Evolutionary conservation across 2,113 vertebrate genomes (phyloP).

Genomic region (Atractosteus spatula): DNA sequence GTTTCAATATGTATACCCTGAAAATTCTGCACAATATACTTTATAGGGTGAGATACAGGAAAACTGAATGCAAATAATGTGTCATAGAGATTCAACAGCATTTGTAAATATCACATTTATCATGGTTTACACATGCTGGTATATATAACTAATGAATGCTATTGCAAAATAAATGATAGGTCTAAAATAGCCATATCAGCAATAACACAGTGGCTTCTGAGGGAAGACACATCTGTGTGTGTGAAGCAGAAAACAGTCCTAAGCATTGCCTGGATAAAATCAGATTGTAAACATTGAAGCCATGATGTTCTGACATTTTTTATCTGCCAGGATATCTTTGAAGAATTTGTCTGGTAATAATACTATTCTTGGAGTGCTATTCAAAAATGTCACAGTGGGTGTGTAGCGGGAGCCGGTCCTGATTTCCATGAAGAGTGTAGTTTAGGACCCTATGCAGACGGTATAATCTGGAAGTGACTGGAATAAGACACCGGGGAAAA

Average conservation of each 20-base stretch:
- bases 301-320: neutral
- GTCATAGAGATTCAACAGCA: too few relatives aligned
- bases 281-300: neutral
- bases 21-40: too few relatives aligned
- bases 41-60: too few relatives aligned
- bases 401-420: too few relatives aligned
- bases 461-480: too few relatives aligned
- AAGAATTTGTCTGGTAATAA: neutral
- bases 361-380: neutral
- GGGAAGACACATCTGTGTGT: conserved; percentile 20
- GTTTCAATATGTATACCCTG: too few relatives aligned
- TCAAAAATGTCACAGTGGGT: neutral
- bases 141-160: conserved; percentile 36
- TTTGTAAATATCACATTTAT: conserved; percentile 43
- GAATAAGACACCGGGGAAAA: too few relatives aligned
- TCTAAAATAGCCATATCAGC: conserved; percentile 37
- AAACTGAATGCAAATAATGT: too few relatives aligned
- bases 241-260: neutral
- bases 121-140: conserved; percentile 16
- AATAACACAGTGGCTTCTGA: conserved; percentile 28
- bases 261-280: neutral
- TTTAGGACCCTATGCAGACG: too few relatives aligned
- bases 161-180: conserved; percentile 24
- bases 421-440: too few relatives aligned
- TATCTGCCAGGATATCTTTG: neutral